These are phyloP conservation scores for Diplogasteroides magnus DNA, from an alignment of 1,140 invertebrate genomes.

Conservation along the genomic window DNA sequence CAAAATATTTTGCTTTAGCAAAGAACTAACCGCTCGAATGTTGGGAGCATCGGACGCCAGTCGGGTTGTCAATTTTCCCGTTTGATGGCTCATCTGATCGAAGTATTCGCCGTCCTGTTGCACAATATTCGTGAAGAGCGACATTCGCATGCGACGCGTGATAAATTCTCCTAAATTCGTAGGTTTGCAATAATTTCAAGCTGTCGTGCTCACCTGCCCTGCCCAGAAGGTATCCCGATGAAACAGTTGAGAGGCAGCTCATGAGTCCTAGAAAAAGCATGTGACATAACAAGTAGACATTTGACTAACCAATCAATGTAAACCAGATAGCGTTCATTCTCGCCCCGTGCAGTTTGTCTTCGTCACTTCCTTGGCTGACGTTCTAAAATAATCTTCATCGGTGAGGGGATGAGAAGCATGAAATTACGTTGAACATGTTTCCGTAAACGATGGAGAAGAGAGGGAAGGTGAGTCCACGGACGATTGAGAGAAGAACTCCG, in stretches of 20 bases:
- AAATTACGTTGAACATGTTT: conserved; percentile 37
- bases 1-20: not conserved
- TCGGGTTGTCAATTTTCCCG: conserved; percentile 59
- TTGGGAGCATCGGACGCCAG: conserved; percentile 61
- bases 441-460: conserved; percentile 51
- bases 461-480: conserved; percentile 48
- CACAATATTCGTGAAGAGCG: not conserved
- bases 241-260: conserved; percentile 33
- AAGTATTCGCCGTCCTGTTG: conserved; percentile 60
- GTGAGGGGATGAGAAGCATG: not conserved
- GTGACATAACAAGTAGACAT: not conserved
- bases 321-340: not conserved
- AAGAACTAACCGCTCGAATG: conserved; percentile 58
- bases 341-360: not conserved
- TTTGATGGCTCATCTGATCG: conserved; percentile 59
- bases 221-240: conserved; percentile 56
- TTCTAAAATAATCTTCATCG: not conserved
- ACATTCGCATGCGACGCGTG: not conserved
- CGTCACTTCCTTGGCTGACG: conserved; percentile 1
- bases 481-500: conserved; percentile 33
- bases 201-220: conserved; percentile 57
- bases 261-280: not conserved
- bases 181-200: conserved; percentile 54
- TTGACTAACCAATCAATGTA: not conserved
- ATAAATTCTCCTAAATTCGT: conserved; percentile 14